A percentile compares a stretch with the other conserved stretches of the same genome.
Conservation (phyloP, 2,113 vertebrate genomes). For the Antigone vipio region DNA sequence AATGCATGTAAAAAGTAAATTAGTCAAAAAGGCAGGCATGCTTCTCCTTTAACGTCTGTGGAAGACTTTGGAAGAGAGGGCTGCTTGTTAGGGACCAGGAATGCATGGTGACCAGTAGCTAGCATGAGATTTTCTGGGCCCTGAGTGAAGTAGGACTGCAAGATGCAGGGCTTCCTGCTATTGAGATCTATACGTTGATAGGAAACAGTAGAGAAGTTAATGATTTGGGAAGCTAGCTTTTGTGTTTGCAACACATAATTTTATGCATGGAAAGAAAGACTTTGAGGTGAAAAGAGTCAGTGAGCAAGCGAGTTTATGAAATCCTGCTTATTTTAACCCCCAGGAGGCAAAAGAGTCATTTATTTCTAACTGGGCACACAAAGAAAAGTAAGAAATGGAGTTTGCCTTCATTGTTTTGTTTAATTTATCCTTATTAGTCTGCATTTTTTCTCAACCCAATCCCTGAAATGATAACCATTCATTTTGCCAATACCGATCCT, state of each 20-base stretch:
- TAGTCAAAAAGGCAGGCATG: background rate
- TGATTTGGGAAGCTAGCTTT: slow-evolving; percentile 17
- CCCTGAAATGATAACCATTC: background rate
- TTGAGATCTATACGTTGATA: background rate
- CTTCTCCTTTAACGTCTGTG: background rate
- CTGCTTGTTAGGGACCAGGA: background rate
- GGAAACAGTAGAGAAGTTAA: slow-evolving; percentile 4
- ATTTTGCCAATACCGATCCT: background rate
- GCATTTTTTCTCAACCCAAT: slow-evolving; percentile 4
- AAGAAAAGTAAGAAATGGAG: slow-evolving; percentile 38
- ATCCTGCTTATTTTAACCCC: slow-evolving; percentile 58
- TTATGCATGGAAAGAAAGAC: background rate
- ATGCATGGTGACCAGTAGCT: background rate
- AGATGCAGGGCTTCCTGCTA: background rate
- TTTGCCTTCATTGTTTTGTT: slow-evolving; percentile 17
- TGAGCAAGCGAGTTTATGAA: slow-evolving; percentile 33
- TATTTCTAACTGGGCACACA: slow-evolving; percentile 43
- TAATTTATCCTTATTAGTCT: slow-evolving; percentile 30
- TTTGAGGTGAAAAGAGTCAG: slow-evolving; percentile 9
- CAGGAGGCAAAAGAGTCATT: slow-evolving; percentile 44
- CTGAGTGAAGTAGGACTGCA: background rate
- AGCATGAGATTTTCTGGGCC: background rate
- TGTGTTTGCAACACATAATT: background rate
- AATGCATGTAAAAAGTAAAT: background rate
- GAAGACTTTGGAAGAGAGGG: background rate